phyloP scores from a whole-genome alignment of 2,113 vertebrate genomes.

The Baryphthengus martii region DNA sequence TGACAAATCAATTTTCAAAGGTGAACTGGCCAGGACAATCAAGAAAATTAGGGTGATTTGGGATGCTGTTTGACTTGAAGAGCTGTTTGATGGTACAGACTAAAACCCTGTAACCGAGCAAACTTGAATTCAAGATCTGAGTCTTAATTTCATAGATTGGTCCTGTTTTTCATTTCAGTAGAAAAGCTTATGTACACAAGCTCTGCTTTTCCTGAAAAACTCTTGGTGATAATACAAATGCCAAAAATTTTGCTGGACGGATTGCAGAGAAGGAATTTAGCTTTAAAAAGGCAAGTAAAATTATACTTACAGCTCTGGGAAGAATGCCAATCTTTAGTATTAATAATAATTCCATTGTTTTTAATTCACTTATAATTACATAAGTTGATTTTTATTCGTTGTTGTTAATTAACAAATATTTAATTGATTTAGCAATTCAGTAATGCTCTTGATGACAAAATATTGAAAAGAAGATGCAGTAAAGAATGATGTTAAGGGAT shows the following conservation, averaged over 20 bases:
- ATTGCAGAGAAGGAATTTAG: background rate
- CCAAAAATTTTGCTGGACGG: background rate
- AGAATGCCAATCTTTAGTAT: conserved; percentile 66
- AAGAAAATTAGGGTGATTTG: background rate
- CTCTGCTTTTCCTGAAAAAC: background rate
- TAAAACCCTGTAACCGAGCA: background rate
- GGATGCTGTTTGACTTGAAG: background rate
- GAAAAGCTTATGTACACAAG: background rate
- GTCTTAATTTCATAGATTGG: background rate
- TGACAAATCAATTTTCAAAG: background rate
- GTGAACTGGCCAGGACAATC: background rate
- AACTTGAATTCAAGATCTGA: background rate
- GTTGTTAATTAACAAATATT: conserved; percentile 66
- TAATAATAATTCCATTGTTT: conserved; percentile 74
- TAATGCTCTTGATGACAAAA: conserved; percentile 52
- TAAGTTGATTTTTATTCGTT: conserved; percentile 68
- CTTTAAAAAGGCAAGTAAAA: conserved; percentile 51
- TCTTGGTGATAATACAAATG: background rate
- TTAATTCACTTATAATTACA: conserved; percentile 67
- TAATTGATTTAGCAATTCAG: conserved; percentile 65
- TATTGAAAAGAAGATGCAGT: background rate
- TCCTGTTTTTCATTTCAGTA: background rate
- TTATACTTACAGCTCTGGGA: conserved; percentile 61
- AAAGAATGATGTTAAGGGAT: background rate
- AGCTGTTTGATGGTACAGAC: background rate